Evolutionary conservation across 1,140 invertebrate species (phyloP), one percentile per base, ranked within the genome.

Genomic region (Ceratosolen fusciceps): DNA sequence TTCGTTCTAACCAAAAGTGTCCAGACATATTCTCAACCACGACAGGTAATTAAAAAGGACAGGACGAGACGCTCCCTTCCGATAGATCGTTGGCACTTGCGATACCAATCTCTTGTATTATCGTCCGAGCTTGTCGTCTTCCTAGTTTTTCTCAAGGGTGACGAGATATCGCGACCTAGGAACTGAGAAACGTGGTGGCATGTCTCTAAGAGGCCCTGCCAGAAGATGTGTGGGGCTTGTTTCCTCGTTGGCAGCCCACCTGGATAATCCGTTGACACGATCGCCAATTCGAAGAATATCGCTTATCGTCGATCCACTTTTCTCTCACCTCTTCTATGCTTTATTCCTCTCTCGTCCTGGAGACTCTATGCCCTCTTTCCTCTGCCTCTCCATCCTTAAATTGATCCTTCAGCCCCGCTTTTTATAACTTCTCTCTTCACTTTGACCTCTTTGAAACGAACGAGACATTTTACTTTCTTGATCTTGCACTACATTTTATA

Each of bases 1-100:
- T 34, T 73, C 52, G 71, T 10, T 24, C 26, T 16, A 5, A 9
- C 49, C 49, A 19, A 52, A 52, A 19, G 14, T 52, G 49, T 52
- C 49, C 49, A 9, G 31, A n/a, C 31, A 47, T 68, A 47, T 62
- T 56, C 39, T 24, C 37, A n/a, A 39, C 26, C 21, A 19, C 70
- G 83, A 84, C 83, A 84, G 83, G 82, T 83, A 85, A 84, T 85
- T 85, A 85, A 85, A 84, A 82, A 77, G 74, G 84, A 84, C 82
- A 75, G 83, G 82, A 60, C 77, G 73, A 77, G 80, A 77, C 79
- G 83, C 24, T 67, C 24, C 43, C 39, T 39, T 47, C 39, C 67
- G 67, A 49, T 60, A 60, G 56, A 60, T 60, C 56, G 49, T 52
- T 60, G 56, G n/a, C 56, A 52, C 49, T 52, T 19, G 49, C 49